Conservation (phyloP, 2,113 vertebrate species). For the Marmota flaviventris region DNA sequence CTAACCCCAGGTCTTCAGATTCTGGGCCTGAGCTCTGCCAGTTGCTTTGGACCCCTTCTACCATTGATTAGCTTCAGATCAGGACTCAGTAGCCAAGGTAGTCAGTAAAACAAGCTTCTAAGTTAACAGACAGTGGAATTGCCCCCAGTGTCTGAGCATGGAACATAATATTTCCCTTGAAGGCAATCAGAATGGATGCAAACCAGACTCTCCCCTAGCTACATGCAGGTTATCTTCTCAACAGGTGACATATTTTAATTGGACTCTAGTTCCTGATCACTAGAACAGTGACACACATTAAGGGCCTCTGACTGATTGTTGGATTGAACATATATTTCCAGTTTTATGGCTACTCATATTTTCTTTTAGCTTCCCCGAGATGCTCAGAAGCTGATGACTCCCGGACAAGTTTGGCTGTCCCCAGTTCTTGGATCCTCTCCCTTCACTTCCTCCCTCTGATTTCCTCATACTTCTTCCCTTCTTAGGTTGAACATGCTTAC, state of each 20-base stretch:
- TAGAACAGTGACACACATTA: background rate
- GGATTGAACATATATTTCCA: background rate
- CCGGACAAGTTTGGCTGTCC: slow-evolving; percentile 15
- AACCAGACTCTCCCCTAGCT: no score
- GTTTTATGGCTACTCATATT: slow-evolving; percentile 5
- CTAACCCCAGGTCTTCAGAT: background rate
- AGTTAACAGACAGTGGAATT: background rate
- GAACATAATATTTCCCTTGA: background rate
- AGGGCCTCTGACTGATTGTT: background rate
- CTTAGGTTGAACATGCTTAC: background rate
- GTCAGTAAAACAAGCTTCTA: background rate
- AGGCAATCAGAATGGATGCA: background rate
- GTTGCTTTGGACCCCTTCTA: background rate
- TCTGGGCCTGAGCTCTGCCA: background rate
- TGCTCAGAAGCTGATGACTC: slow-evolving; percentile 52
- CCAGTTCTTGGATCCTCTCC: slow-evolving; percentile 33
- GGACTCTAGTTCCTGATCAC: background rate
- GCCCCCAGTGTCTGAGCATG: background rate
- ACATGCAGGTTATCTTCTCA: background rate
- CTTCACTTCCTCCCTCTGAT: background rate
- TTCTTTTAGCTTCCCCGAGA: slow-evolving; percentile 28
- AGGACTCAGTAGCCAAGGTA: background rate
- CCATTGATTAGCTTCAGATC: background rate
- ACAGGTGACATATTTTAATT: background rate
- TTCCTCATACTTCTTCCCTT: slow-evolving; percentile 4